These are phyloP conservation scores for Hypomecis punctinalis DNA, from an alignment of 2,888 invertebrate species.

Conservation along the genomic window DNA sequence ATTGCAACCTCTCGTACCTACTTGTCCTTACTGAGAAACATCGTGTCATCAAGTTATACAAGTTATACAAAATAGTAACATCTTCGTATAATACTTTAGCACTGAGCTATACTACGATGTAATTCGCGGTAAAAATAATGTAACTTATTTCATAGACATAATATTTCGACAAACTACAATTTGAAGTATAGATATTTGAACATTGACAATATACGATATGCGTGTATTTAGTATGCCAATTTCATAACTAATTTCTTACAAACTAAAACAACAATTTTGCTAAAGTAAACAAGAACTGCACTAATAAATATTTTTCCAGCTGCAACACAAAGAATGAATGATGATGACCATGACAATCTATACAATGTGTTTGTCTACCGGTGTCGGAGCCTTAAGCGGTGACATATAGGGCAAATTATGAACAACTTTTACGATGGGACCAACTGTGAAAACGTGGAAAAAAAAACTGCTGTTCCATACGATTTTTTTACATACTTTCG, in stretches of 20 bases:
- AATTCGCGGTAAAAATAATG: background rate
- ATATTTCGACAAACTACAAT: background rate
- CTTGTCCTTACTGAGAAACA: conserved; percentile 4
- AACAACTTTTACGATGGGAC: too few relatives aligned
- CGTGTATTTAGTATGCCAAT: conserved; percentile 12
- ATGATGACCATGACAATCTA: too few relatives aligned
- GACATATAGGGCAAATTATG: too few relatives aligned
- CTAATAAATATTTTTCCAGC: background rate
- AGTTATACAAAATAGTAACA: conserved; percentile 8
- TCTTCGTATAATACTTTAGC: conserved; percentile 7
- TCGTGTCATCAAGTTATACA: conserved; percentile 3
- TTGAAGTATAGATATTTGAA: conserved; percentile 1
- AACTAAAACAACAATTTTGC: conserved; percentile 1
- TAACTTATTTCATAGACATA: conserved; percentile 5
- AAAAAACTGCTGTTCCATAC: too few relatives aligned
- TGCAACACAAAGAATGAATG: too few relatives aligned
- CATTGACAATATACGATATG: conserved; percentile 25
- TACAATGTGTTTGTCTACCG: too few relatives aligned
- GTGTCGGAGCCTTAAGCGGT: too few relatives aligned
- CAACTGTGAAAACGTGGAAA: too few relatives aligned
- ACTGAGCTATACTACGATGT: conserved; percentile 9
- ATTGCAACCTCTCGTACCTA: background rate
- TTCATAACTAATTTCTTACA: background rate
- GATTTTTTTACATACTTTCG: too few relatives aligned
- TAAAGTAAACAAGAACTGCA: background rate